Percentiles rank a stretch among this genome's conserved stretches.
phyloP scores from a whole-genome alignment of 2,113 vertebrate genomes.

The Psettodes erumei region DNA sequence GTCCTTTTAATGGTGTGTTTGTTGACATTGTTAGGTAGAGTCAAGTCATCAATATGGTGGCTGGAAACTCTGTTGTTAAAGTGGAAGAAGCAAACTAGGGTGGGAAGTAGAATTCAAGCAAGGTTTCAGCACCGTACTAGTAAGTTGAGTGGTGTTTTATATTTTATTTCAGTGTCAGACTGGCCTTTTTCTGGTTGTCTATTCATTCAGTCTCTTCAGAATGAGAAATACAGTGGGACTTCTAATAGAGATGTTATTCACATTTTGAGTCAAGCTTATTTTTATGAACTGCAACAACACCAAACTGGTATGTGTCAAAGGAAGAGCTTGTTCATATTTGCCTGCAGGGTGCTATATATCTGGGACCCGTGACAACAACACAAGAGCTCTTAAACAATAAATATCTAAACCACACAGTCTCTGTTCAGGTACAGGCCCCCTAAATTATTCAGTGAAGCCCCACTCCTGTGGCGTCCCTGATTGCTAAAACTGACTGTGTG shows the following conservation, averaged over 20 bases:
- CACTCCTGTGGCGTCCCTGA: constrained; percentile 1
- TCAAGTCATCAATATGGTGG: too few species aligned
- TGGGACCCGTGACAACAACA: constrained; percentile 24
- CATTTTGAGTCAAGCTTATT: constrained; percentile 28
- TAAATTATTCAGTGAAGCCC: constrained; percentile 27
- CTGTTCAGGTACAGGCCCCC: constrained; percentile 1
- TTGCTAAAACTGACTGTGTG: constrained; percentile 11
- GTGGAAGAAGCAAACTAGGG: background rate
- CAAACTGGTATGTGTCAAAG: background rate
- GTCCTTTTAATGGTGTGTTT: constrained; percentile 25
- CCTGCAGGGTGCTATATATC: constrained; percentile 22
- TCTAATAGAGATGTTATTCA: constrained; percentile 7
- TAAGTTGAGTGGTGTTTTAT: background rate
- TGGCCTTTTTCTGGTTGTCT: background rate
- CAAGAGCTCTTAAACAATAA: constrained; percentile 36
- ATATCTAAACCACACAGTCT: constrained; percentile 28
- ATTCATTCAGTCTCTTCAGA: constrained; percentile 3
- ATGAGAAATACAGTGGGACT: background rate
- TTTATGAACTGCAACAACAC: constrained; percentile 15
- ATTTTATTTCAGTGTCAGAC: background rate
- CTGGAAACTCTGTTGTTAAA: background rate
- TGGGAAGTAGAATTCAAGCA: background rate
- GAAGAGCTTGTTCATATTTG: constrained; percentile 38
- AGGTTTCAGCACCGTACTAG: background rate
- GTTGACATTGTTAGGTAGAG: constrained; percentile 22